Evolutionary conservation across 92 coral and sea anemone species (phyloP).

Genomic region (Paragorgia papillata): DNA sequence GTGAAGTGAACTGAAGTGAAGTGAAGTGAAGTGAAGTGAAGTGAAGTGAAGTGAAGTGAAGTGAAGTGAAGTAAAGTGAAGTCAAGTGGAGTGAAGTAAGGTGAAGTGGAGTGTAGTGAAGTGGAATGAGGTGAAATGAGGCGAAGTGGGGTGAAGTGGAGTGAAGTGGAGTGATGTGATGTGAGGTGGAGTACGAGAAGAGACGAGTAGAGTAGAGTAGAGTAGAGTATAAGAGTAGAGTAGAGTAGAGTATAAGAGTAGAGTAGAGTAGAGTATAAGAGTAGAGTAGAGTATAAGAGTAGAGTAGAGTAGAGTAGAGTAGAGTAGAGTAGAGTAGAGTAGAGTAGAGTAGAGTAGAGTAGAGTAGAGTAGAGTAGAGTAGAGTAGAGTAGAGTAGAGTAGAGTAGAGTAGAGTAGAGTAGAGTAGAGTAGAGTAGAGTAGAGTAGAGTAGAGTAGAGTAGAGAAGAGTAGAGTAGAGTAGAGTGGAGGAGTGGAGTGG

Average conservation of each 20-base stretch:
- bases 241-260: background rate
- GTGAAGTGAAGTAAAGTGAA: no score
- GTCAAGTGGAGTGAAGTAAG: background rate
- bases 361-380: background rate
- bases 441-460: background rate
- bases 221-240: conserved; percentile 4
- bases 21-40: no score
- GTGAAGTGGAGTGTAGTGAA: conserved; percentile 6
- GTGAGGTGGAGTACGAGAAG: conserved; percentile 6
- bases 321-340: background rate
- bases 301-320: background rate
- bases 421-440: background rate
- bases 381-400: background rate
- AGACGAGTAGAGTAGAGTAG: conserved; percentile 10
- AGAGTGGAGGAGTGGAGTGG: conserved; percentile 3
- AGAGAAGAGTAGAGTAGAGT: background rate
- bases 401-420: background rate
- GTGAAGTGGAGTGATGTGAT: conserved; percentile 26
- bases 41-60: no score
- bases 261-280: background rate
- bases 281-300: background rate
- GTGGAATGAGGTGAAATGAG: background rate
- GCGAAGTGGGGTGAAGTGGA: conserved; percentile 1
- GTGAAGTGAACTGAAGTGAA: no score
- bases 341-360: background rate